These are phyloP conservation scores for Chaetophractus vellerosus DNA, from an alignment of 2,797 vertebrate genomes.

Conservation along the genomic window DNA sequence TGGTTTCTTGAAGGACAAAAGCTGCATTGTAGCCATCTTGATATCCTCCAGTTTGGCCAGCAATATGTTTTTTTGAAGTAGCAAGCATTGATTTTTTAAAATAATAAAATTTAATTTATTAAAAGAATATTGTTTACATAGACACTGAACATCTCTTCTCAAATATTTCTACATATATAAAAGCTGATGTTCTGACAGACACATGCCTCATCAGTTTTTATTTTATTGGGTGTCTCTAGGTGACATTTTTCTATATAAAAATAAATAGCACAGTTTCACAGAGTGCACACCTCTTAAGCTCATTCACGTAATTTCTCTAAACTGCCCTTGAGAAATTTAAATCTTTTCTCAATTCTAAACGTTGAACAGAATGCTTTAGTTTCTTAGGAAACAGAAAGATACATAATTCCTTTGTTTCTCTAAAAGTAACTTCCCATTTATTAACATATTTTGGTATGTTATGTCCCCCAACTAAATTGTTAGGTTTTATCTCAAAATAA, in stretches of 20 bases:
- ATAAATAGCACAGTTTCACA: constrained; percentile 76
- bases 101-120: constrained; percentile 91
- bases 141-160: constrained; percentile 68
- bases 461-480: background rate
- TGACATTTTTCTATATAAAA: constrained; percentile 77
- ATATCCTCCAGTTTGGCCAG: background rate
- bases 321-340: constrained; percentile 69
- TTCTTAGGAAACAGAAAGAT: constrained; percentile 50
- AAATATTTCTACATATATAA: constrained; percentile 82
- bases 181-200: constrained; percentile 84
- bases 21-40: background rate
- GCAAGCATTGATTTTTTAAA: constrained; percentile 52
- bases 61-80: background rate
- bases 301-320: constrained; percentile 85
- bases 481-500: constrained; percentile 21
- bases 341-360: constrained; percentile 75
- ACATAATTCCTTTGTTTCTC: constrained; percentile 2
- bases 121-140: constrained; percentile 84
- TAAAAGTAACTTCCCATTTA: constrained; percentile 42
- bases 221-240: constrained; percentile 75
- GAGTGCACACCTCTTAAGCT: constrained; percentile 80
- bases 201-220: constrained; percentile 81
- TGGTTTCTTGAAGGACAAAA: constrained; percentile 8
- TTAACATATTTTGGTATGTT: constrained; percentile 1
- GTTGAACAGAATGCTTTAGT: constrained; percentile 67